Percentiles rank a stretch among this genome's conserved stretches.
phyloP scores from a whole-genome alignment of 2,797 vertebrate species.

The Sebastes cheni region DNA sequence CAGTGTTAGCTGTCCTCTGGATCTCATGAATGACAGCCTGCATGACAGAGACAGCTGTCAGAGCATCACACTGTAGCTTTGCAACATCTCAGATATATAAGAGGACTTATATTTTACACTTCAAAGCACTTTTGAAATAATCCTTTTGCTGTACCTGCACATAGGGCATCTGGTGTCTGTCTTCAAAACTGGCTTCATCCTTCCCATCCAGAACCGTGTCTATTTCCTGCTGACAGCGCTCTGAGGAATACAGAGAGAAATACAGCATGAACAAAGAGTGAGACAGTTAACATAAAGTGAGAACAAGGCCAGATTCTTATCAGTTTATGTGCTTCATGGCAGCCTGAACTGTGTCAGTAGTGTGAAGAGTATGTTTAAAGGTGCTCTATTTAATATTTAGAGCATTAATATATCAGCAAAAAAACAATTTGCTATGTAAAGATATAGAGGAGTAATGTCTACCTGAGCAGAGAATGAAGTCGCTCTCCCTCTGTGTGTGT shows the following conservation, averaged over 20 bases:
- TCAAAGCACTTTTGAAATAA: neutral
- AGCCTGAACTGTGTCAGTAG: neutral
- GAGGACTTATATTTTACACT: neutral
- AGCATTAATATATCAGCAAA: no score
- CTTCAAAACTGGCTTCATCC: conserved; percentile 48
- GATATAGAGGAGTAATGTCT: no score
- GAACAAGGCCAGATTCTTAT: neutral
- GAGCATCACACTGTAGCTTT: neutral
- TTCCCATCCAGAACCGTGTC: conserved; percentile 62
- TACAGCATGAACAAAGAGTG: neutral
- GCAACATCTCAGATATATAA: neutral
- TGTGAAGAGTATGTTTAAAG: no score
- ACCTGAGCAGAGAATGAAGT: no score
- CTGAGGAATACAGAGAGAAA: conserved; percentile 10
- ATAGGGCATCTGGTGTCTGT: conserved; percentile 67
- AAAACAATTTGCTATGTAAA: no score
- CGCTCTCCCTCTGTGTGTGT: no score
- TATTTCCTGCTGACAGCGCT: conserved; percentile 69
- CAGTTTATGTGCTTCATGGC: neutral
- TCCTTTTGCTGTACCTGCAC: conserved; percentile 15
- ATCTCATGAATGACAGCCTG: conserved; percentile 74
- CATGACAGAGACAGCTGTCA: neutral
- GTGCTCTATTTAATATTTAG: no score
- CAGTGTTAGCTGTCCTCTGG: conserved; percentile 59
- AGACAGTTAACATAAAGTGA: neutral